phyloP scores from a whole-genome alignment of 2,797 vertebrate species.

The Phoeniculus purpureus region DNA sequence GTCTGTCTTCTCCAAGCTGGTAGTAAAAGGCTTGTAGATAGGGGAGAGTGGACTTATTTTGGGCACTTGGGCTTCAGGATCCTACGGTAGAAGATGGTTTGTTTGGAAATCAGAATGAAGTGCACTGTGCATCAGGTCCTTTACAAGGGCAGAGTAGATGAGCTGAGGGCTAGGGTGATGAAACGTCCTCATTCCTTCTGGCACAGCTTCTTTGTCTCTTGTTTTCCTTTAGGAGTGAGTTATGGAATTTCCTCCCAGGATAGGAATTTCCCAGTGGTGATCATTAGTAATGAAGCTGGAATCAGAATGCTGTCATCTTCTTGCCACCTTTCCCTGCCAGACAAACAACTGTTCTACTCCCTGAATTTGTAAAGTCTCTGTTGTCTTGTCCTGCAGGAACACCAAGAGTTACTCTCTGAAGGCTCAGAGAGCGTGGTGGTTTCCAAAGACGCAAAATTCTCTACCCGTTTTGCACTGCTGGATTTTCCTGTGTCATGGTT shows the following conservation, averaged over 20 bases:
- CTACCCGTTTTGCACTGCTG: background rate
- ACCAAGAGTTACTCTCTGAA: background rate
- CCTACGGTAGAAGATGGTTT: background rate
- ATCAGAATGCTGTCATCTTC: background rate
- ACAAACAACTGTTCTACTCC: background rate
- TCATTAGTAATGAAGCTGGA: background rate
- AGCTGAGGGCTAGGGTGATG: background rate
- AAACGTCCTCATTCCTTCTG: background rate
- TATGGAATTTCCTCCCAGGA: background rate
- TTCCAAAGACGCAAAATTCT: background rate
- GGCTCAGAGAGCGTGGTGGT: background rate
- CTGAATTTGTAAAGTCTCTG: background rate
- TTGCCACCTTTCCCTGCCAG: background rate
- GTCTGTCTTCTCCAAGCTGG: background rate
- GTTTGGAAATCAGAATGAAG: background rate
- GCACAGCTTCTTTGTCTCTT: background rate
- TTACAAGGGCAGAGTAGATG: background rate
- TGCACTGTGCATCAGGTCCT: background rate
- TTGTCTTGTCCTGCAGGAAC: background rate
- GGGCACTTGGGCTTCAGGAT: background rate
- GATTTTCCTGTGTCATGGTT: background rate
- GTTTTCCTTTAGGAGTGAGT: background rate
- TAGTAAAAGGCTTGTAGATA: background rate
- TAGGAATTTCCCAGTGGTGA: background rate
- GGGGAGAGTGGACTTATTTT: background rate